These are phyloP conservation scores for Psococerastis gibbosa DNA, from an alignment of 2,888 invertebrate genomes.

Conservation along the genomic window DNA sequence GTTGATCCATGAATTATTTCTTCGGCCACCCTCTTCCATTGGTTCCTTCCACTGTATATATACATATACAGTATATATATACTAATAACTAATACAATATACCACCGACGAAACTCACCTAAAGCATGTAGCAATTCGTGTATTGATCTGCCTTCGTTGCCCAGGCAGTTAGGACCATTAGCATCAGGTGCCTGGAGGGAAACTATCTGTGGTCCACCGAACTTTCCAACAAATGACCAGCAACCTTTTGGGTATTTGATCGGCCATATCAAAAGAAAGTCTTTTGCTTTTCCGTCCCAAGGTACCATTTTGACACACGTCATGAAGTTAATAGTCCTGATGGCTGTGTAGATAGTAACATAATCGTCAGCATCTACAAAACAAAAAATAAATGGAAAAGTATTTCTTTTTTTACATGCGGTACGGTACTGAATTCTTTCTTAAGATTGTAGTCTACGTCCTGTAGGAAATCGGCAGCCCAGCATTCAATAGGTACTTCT, in stretches of 20 bases:
- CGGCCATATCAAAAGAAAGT: conserved; percentile 44
- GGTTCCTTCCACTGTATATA: too few relatives aligned
- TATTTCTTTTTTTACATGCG: too few relatives aligned
- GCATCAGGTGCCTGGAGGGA: conserved; percentile 44
- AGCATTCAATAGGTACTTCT: too few relatives aligned
- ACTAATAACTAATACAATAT: too few relatives aligned
- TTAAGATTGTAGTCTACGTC: too few relatives aligned
- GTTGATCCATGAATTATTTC: too few relatives aligned
- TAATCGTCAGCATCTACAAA: conserved; percentile 34
- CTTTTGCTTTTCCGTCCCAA: conserved; percentile 40
- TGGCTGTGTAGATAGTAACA: conserved; percentile 36
- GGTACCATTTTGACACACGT: conserved; percentile 44
- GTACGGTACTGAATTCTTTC: too few relatives aligned
- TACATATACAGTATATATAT: too few relatives aligned
- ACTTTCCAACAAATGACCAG: conserved; percentile 56
- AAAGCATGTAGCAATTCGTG: conserved; percentile 65
- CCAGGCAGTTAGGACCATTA: conserved; percentile 41
- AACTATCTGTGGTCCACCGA: conserved; percentile 53
- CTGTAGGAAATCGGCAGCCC: too few relatives aligned
- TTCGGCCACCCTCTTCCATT: too few relatives aligned
- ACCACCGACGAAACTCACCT: too few relatives aligned
- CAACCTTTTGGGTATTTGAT: conserved; percentile 43
- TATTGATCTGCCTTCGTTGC: conserved; percentile 49
- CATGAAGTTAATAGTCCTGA: conserved; percentile 39
- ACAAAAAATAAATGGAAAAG: too few relatives aligned